Conservation (phyloP, 37 sponge, comb jelly and placozoan genomes). For the Crambe crambe region DNA sequence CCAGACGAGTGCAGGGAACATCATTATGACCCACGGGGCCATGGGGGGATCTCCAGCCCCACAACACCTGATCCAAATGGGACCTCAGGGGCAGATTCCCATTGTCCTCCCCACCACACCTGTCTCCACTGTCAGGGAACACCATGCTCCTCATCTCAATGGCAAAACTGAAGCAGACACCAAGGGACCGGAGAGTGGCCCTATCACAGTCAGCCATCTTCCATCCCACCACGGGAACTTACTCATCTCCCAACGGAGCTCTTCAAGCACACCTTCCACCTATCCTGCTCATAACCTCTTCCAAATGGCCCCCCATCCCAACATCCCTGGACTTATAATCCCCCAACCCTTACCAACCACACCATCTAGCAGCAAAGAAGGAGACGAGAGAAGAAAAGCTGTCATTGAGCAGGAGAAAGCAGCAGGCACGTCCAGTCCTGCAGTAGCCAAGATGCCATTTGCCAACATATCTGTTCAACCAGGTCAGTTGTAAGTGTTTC, state of each 20-base stretch:
- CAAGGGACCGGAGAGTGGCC: background rate
- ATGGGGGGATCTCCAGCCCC: background rate
- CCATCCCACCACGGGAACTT: background rate
- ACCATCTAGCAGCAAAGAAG: background rate
- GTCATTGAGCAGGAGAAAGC: background rate
- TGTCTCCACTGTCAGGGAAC: background rate
- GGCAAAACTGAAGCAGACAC: background rate
- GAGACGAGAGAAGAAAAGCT: background rate
- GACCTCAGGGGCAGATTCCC: constrained; percentile 25
- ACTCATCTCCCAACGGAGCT: background rate
- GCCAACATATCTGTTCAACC: constrained; percentile 70
- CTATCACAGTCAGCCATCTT: background rate
- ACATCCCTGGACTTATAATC: constrained; percentile 6
- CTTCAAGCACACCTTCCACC: background rate
- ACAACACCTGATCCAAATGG: constrained; percentile 42
- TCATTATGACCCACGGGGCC: constrained; percentile 30
- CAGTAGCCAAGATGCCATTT: constrained; percentile 44
- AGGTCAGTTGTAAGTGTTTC: constrained; percentile 28
- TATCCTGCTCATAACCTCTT: background rate
- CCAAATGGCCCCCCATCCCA: constrained; percentile 14
- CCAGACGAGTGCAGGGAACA: background rate
- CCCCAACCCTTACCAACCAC: background rate
- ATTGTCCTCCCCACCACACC: constrained; percentile 15
- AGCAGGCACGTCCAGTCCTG: background rate
- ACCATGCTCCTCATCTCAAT: background rate